Evolutionary conservation across 2,113 vertebrate genomes (phyloP), one percentile per base, ranked within the genome.

Genomic region (Tachysurus fulvidraco): DNA sequence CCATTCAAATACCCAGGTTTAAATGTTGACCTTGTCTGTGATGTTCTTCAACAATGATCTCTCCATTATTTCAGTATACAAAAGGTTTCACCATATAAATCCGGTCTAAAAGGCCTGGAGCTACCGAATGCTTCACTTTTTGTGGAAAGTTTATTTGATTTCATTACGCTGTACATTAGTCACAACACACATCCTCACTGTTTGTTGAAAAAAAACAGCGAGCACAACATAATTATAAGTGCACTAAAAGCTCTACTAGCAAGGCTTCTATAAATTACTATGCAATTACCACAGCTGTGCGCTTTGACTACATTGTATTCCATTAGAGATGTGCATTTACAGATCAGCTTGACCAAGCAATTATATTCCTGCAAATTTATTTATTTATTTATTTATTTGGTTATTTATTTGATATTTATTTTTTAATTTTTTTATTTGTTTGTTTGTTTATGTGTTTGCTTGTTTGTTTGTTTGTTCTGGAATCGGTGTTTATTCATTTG

Each of bases 241-340:
- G 79, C 79, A 84, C 52, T 90, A 76, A 90, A 86, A 88, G 89
- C 89, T 81, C 69, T 82, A 78, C 73, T 69, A 84, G 60, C 59
- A 83, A 69, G 69, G 84, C 57, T 65, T 57, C 67, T 77, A 84
- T 83, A 84, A 84, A 88, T 83, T 65, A 41, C 69, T 57, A 59
- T 55, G 81, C 65, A 88, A 90, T 88, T 86, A 90, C 84, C 64
- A 71, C 80, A 76, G 81, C 60, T 65, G 81, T 83, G 71, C 55
- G 4, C 46, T 67, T 77, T 52, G 84, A 60, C 77, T 86, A 82
- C 62, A 13, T 7, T 54, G 60, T 74, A 57, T 77, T 87, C 71
- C 86, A 88, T 90, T 90, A 90, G 78, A 57, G 50, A 73, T 81
- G 46, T 81, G 84, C 77, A 82, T 90, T 86, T 88, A 88, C 52